These are phyloP conservation scores for Heterocephalus glaber DNA, from an alignment of 2,113 vertebrate species.

Conservation along the genomic window DNA sequence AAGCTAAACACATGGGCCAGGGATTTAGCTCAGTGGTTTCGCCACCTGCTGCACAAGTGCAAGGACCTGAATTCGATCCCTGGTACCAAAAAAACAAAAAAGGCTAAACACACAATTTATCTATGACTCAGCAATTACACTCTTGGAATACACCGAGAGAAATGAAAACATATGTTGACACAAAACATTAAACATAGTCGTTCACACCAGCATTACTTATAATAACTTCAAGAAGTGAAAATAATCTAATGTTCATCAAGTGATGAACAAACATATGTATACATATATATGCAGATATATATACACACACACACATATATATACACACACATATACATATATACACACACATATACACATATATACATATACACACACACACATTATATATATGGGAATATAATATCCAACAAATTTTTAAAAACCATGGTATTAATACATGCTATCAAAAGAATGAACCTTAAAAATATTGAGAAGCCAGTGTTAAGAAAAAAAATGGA, in stretches of 20 bases:
- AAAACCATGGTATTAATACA: background rate
- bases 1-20: background rate
- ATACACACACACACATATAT: too few relatives aligned
- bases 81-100: too few relatives aligned
- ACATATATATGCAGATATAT: too few relatives aligned
- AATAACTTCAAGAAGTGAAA: conserved; percentile 1
- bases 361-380: too few relatives aligned
- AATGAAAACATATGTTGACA: background rate
- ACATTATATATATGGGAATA: too few relatives aligned
- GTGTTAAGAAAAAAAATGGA: too few relatives aligned
- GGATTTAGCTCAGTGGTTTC: too few relatives aligned
- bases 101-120: background rate
- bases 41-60: too few relatives aligned
- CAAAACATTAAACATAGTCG: background rate
- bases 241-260: background rate
- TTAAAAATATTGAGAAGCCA: conserved; percentile 6
- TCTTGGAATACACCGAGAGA: background rate
- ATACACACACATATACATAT: too few relatives aligned
- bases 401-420: background rate
- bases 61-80: too few relatives aligned
- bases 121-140: background rate
- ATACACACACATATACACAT: too few relatives aligned
- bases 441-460: background rate
- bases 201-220: background rate
- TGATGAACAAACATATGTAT: background rate